A percentile compares a stretch with the other conserved stretches of the same genome.
Evolutionary conservation across 2,797 vertebrate genomes (phyloP).

Genomic region (Rhodeus uyekii): DNA sequence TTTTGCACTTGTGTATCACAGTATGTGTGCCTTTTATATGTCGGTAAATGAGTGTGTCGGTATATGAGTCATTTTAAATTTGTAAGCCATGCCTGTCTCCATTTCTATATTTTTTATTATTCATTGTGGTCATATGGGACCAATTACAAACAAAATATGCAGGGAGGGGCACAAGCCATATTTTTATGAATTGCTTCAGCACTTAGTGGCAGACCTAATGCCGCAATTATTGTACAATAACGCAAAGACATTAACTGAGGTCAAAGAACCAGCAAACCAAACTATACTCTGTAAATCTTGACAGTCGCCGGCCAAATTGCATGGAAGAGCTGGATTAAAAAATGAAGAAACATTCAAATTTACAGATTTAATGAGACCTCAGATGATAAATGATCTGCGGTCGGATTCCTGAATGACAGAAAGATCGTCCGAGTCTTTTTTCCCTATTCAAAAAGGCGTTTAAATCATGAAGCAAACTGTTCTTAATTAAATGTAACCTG

Average conservation of each 20-base stretch:
- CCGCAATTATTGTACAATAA: conserved; percentile 64
- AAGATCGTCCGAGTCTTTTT: conserved; percentile 49
- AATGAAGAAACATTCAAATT: conserved; percentile 53
- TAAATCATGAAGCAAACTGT: conserved; percentile 53
- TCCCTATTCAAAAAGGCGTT: conserved; percentile 28
- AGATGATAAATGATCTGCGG: conserved; percentile 51
- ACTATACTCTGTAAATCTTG: conserved; percentile 53
- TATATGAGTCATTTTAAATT: conserved; percentile 39
- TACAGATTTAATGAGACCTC: conserved; percentile 58
- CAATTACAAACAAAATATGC: conserved; percentile 65
- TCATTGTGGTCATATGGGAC: conserved; percentile 63
- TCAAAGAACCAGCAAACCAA: conserved; percentile 60
- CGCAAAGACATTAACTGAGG: conserved; percentile 56
- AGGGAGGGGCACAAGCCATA: conserved; percentile 31
- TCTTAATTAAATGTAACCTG: conserved; percentile 58
- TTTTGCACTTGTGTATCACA: conserved; percentile 25
- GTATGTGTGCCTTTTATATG: not conserved
- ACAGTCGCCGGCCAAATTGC: conserved; percentile 48
- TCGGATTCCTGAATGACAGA: conserved; percentile 56
- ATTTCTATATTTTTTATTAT: conserved; percentile 51
- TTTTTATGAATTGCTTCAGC: conserved; percentile 64
- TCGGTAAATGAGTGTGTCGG: not conserved
- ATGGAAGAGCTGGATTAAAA: conserved; percentile 33
- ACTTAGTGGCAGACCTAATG: conserved; percentile 58
- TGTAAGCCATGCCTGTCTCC: conserved; percentile 47